phyloP scores from a whole-genome alignment of 2,888 invertebrate genomes.

The Leptothorax acervorum region DNA sequence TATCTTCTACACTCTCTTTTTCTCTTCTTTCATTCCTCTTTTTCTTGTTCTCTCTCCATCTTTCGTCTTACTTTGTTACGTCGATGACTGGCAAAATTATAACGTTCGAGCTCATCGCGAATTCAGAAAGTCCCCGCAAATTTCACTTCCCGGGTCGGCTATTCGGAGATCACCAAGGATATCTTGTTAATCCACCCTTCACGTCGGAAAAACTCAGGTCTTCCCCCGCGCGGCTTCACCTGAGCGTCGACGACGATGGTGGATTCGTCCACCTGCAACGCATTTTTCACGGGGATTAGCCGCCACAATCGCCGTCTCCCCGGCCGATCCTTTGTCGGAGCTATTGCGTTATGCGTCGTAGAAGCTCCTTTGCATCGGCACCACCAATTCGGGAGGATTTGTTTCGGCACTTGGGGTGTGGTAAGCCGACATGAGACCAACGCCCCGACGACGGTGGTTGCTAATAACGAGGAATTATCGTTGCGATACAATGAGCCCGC shows the following conservation, averaged over 20 bases:
- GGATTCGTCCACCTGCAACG: constrained; percentile 81
- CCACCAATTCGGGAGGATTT: constrained; percentile 85
- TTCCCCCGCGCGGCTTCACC: constrained; percentile 59
- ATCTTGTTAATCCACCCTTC: constrained; percentile 57
- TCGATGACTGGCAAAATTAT: not conserved
- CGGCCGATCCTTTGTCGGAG: constrained; percentile 73
- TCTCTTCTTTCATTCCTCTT: too few species aligned
- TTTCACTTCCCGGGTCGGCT: constrained; percentile 12
- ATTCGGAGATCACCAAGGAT: constrained; percentile 24
- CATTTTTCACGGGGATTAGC: constrained; percentile 82
- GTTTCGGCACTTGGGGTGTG: constrained; percentile 85
- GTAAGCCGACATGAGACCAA: constrained; percentile 85
- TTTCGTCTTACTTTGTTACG: not conserved
- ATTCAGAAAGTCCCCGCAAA: constrained; percentile 5
- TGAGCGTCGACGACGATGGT: constrained; percentile 55
- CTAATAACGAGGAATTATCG: constrained; percentile 86
- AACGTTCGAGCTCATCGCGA: not conserved
- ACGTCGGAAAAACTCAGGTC: constrained; percentile 59
- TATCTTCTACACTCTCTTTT: not conserved
- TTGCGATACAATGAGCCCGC: constrained; percentile 81
- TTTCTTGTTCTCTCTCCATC: too few species aligned
- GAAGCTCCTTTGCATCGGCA: constrained; percentile 82
- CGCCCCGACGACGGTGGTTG: constrained; percentile 72
- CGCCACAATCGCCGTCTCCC: constrained; percentile 72
- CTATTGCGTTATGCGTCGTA: constrained; percentile 61